These are phyloP conservation scores for Laupala kohalensis DNA, from an alignment of 1,140 invertebrate genomes.

Conservation along the genomic window DNA sequence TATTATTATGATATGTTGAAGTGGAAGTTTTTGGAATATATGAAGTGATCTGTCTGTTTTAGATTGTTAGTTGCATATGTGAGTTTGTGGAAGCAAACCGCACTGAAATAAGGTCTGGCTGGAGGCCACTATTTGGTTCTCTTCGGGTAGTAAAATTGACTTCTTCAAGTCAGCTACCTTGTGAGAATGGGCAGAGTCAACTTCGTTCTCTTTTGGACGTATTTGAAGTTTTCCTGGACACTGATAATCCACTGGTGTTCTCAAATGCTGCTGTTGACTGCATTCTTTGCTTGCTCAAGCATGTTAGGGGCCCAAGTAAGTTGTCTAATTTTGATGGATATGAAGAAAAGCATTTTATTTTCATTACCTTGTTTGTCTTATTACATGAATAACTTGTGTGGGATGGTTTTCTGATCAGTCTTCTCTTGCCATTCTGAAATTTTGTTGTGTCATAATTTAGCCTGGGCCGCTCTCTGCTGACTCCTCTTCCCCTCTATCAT, in stretches of 20 bases:
- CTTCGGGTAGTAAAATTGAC: slow-evolving; percentile 56
- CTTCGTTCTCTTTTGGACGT: slow-evolving; percentile 73
- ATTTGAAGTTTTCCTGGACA: slow-evolving; percentile 81
- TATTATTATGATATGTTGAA: no score
- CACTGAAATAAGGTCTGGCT: slow-evolving; percentile 82
- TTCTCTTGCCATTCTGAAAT: no score
- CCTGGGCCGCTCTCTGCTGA: no score
- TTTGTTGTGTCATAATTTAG: no score
- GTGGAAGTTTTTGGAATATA: background rate
- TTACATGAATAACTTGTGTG: no score
- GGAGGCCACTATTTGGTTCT: slow-evolving; percentile 83
- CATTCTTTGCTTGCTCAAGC: slow-evolving; percentile 70
- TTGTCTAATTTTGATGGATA: no score
- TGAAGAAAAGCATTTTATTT: no score
- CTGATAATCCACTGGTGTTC: slow-evolving; percentile 84
- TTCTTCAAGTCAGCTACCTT: slow-evolving; percentile 38
- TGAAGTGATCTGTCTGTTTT: slow-evolving; percentile 24
- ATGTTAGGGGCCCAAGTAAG: slow-evolving; percentile 41
- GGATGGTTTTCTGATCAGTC: no score
- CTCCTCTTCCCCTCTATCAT: no score
- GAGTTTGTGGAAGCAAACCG: slow-evolving; percentile 89
- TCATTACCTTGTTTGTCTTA: no score
- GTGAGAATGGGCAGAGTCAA: slow-evolving; percentile 37
- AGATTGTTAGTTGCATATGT: slow-evolving; percentile 89
- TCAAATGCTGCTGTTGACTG: slow-evolving; percentile 88